Percentiles rank a stretch among this genome's conserved stretches.
phyloP scores from a whole-genome alignment of 1,140 invertebrate species.

The Drosophila pruinosa region DNA sequence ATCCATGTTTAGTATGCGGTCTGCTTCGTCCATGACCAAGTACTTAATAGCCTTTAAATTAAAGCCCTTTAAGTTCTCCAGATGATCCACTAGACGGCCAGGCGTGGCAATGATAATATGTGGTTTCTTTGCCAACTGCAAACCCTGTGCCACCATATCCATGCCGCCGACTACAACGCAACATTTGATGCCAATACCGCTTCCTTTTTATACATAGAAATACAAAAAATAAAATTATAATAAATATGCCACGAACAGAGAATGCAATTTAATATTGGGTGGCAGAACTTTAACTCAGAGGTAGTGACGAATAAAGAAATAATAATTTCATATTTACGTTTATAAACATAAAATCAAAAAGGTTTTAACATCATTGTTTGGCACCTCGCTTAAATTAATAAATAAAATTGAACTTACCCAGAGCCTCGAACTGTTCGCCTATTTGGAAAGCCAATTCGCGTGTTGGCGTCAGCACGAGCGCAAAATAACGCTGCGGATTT shows the following conservation, averaged over 20 bases:
- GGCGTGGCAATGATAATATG: slow-evolving; percentile 97
- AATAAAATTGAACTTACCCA: slow-evolving; percentile 85
- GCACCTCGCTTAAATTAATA: background rate
- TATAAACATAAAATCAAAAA: slow-evolving; percentile 67
- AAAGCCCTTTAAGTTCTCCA: slow-evolving; percentile 97
- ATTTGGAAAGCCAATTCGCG: slow-evolving; percentile 98
- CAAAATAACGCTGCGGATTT: slow-evolving; percentile 96
- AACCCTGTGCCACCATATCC: slow-evolving; percentile 97
- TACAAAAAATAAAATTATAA: background rate
- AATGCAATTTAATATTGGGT: too few relatives aligned
- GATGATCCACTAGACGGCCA: slow-evolving; percentile 94
- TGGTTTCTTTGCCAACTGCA: slow-evolving; percentile 96
- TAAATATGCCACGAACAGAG: background rate
- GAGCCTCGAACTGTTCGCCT: slow-evolving; percentile 97
- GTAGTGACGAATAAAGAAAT: slow-evolving; percentile 81
- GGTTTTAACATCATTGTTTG: slow-evolving; percentile 71
- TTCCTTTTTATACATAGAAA: slow-evolving; percentile 84
- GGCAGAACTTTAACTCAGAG: slow-evolving; percentile 56
- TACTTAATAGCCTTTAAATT: slow-evolving; percentile 94
- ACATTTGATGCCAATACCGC: slow-evolving; percentile 94
- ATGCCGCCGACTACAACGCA: slow-evolving; percentile 98
- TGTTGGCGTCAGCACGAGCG: slow-evolving; percentile 97
- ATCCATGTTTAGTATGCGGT: slow-evolving; percentile 97
- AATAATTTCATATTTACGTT: slow-evolving; percentile 76
- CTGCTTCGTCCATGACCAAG: slow-evolving; percentile 98